Base-by-base conservation (phyloP, 2,888 invertebrate genomes). In the Tetanocera ferruginea region DNA sequence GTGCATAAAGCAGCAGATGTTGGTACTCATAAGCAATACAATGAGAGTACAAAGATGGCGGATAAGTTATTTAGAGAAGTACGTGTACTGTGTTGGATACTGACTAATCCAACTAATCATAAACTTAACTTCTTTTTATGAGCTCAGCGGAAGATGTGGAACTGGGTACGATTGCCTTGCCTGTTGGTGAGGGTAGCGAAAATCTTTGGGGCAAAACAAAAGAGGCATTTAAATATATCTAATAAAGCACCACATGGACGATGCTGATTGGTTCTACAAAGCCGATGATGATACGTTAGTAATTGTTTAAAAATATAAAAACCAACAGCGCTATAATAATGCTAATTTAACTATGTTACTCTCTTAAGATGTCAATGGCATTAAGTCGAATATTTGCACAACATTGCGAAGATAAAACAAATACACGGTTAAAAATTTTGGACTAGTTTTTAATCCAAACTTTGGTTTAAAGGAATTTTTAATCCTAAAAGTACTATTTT, bases 271-370 rank as follows among this genome's bases (percentile, higher is more conserved):
- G 97, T 98, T 99, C 90, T 91, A 98, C 87, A 99, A 99, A 90
- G 98, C 98, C 28, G 98, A 98, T 86, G 98, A 98, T 89, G 98
- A 98, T 87, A 98, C 98, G 98, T 98, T 88, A 97, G 97, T 60
- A 23, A 23, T n/a, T n/a, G n/a, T n/a, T n/a, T n/a, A n/a, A n/a
- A n/a, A n/a, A n/a, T n/a, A n/a, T n/a, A n/a, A n/a, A n/a, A n/a
- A n/a, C n/a, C n/a, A n/a, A n/a, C n/a, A n/a, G n/a, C n/a, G n/a
- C n/a, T n/a, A n/a, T n/a, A n/a, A n/a, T n/a, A n/a, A n/a, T n/a
- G n/a, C n/a, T n/a, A n/a, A n/a, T n/a, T n/a, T n/a, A n/a, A n/a
- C n/a, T n/a, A n/a, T n/a, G n/a, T n/a, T n/a, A n/a, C n/a, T n/a
- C n/a, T n/a, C n/a, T n/a, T n/a, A n/a, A n/a, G n/a, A n/a, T n/a